Evolutionary conservation across 2,797 vertebrate genomes (phyloP), one percentile per base, ranked within the genome.

Genomic region (Holocentrus rufus): DNA sequence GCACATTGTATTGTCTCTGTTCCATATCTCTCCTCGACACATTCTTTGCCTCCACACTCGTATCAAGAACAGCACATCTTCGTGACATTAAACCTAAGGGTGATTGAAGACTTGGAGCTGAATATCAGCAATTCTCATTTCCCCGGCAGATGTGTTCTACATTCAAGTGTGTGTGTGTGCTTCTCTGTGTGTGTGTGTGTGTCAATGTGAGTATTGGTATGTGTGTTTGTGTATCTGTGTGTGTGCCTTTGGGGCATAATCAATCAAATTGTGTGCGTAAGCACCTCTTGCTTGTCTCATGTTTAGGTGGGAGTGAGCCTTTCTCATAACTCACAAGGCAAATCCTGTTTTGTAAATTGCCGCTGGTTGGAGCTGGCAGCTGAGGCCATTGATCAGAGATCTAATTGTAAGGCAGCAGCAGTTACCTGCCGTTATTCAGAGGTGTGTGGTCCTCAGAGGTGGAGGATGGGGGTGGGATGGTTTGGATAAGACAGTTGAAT

Each of bases 151-250:
- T n/a, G 52, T 55, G 50, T 55, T 49, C 46, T 49, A 49, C n/a
- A 49, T 49, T 49, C 46, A 49, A n/a, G 50, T 55, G 30, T 55
- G 46, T 36, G 67, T 25, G 44, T 52, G 15, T 59, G 55, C 39
- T 22, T 69, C 44, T 69, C 17, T 60, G 27, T 34, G 68, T 50
- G 30, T 34, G 62, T 50, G 42, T 50, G 44, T 49, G 14, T 57
- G 52, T 44, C 18, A 9, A n/a, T 49, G 61, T 30, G 44, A 31
- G 61, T 6, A 6, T n/a, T 25, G 0, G 27, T 11, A 22, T 55
- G 53, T 27, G 53, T 25, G 53, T 54, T 1, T 54, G 54, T 64
- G 46, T 50, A 7, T 64, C 25, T 34, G 64, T 27, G 30, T 11
- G 7, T 44, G 4, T 54, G 7, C 39, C 59, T 61, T 46, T 18